Evolutionary conservation across 2,888 invertebrate species (phyloP).

Genomic region (Thalpophila matura): DNA sequence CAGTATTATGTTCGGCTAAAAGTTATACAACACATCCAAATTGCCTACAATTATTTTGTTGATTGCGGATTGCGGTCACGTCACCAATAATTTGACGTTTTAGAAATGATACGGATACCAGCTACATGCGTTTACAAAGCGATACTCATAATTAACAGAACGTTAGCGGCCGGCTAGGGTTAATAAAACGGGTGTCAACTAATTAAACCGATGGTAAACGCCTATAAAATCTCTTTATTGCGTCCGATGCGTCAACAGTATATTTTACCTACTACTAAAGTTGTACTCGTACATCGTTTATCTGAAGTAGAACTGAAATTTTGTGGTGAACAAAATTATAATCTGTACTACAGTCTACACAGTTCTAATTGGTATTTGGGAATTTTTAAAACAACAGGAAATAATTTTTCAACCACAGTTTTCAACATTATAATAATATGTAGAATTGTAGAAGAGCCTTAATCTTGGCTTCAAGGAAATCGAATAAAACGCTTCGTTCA

Average conservation of each 20-base stretch:
- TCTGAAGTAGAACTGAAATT: too few relatives aligned
- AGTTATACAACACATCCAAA: conserved; percentile 9
- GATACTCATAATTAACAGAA: conserved; percentile 32
- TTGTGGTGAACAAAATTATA: too few relatives aligned
- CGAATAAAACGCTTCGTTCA: conserved; percentile 14
- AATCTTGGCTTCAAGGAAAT: conserved; percentile 9
- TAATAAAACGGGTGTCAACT: conserved; percentile 48
- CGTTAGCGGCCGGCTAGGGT: conserved; percentile 16
- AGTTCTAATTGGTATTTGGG: too few relatives aligned
- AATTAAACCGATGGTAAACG: conserved; percentile 48
- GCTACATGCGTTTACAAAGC: conserved; percentile 5
- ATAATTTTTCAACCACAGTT: too few relatives aligned
- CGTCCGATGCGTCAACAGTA: conserved; percentile 30
- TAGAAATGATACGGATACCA: conserved; percentile 24
- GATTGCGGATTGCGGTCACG: conserved; percentile 33
- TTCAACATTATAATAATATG: too few relatives aligned
- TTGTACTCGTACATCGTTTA: too few relatives aligned
- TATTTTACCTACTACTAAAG: too few relatives aligned
- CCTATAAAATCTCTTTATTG: conserved; percentile 51
- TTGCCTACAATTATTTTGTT: conserved; percentile 31
- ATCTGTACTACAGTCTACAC: too few relatives aligned
- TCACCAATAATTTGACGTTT: conserved; percentile 35
- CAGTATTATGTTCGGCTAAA: not conserved
- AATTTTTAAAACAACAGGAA: too few relatives aligned
- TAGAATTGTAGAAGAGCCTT: too few relatives aligned